Evolutionary conservation across 2,797 vertebrate genomes (phyloP), one percentile per base, ranked within the genome.

Genomic region (Tarsius wallacei): DNA sequence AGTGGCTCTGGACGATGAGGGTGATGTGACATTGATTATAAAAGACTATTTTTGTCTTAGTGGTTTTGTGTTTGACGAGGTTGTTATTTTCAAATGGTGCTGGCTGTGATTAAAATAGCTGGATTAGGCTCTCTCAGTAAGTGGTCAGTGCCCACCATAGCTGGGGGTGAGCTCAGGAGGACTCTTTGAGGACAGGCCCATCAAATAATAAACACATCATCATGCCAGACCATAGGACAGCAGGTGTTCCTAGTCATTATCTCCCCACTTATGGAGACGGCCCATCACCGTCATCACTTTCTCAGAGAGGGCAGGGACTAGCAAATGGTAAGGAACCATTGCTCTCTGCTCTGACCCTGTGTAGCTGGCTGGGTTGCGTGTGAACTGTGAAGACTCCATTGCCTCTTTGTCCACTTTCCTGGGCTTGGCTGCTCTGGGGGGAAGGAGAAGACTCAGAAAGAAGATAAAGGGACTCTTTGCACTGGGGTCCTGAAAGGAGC

Each of bases 251-350:
- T 91, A 81, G 78, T 94, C 19, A 12, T 83, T 33, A 63, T n/a
- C 42, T 81, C 24, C 24, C 14, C 9, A n/a, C 36, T 57, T 47
- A 14, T 61, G 11, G 47, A 93, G 64, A 13, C 36, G 42, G 24
- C 13, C 31, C 59, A 77, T 93, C 49, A 74, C 53, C 88, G 81
- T 42, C 14, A 51, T 88, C 36, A 73, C 53, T 87, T 93, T 78
- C 61, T 91, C 36, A 19, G 51, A 82, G 78, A 86, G 9, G 59
- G 83, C 64, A 90, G 64, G 8, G 17, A 74, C 83, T 63, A 76
- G 90, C n/a, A 47, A 49, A 80, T 63, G 57, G 86, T 86, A 80
- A 80, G 16, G 24, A 76, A 17, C n/a, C 36, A 19, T 55, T 80
- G 76, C 63, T 91, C 28, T 76, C 17, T 55, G 59, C 71, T 88